Percentiles rank a stretch among this genome's conserved stretches.
Evolutionary conservation across 2,113 vertebrate species (phyloP).

Genomic region (Phrynosoma platyrhinos): DNA sequence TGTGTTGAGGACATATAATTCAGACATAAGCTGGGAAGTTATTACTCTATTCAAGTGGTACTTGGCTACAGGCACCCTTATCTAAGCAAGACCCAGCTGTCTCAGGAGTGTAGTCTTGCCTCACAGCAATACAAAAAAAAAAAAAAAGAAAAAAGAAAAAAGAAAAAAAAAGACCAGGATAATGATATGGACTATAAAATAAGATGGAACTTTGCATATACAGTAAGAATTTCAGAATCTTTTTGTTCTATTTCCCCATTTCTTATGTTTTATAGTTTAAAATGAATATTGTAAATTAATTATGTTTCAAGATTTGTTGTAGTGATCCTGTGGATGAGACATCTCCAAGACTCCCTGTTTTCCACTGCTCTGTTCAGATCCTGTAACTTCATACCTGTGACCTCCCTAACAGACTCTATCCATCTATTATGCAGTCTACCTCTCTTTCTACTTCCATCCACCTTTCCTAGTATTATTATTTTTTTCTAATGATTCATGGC

Average conservation of each 20-base stretch:
- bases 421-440: too few species aligned
- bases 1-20: slow-evolving; percentile 32
- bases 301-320: too few species aligned
- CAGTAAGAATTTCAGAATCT: neutral
- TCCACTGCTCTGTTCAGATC: too few species aligned
- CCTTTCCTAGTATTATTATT: too few species aligned
- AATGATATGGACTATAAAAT: slow-evolving; percentile 12
- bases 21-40: slow-evolving; percentile 24
- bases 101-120: neutral
- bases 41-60: slow-evolving; percentile 14
- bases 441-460: too few species aligned
- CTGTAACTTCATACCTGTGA: too few species aligned
- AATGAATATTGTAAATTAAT: neutral
- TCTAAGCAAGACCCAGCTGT: slow-evolving; percentile 46
- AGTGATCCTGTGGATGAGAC: too few species aligned
- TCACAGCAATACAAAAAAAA: neutral
- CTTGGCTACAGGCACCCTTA: slow-evolving; percentile 21
- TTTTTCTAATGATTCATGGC: too few species aligned
- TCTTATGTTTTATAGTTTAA: neutral
- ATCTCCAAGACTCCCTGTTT: too few species aligned
- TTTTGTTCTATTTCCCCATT: neutral
- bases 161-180: neutral
- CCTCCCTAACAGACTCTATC: too few species aligned
- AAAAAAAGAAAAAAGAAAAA: too few species aligned
- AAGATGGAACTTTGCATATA: neutral